phyloP scores from a whole-genome alignment of 2,113 vertebrate species.

The Octodon degus region DNA sequence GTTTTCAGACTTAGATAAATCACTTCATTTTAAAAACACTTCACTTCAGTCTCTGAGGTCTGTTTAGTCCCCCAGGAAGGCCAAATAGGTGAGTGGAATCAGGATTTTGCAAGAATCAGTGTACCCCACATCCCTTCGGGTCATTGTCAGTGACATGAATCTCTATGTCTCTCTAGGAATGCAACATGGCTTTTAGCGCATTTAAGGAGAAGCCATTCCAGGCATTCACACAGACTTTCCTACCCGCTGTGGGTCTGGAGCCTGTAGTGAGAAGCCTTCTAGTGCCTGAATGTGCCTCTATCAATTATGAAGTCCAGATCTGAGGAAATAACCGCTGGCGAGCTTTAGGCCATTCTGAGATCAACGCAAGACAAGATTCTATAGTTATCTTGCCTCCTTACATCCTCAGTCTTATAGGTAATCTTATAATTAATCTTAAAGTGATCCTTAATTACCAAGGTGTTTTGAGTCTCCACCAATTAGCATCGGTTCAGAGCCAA shows the following conservation, averaged over 20 bases:
- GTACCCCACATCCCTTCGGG: background rate
- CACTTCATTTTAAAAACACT: background rate
- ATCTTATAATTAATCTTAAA: background rate
- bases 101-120: background rate
- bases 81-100: background rate
- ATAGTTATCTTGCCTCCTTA: constrained; percentile 18
- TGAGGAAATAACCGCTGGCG: background rate
- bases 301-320: background rate
- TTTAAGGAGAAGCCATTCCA: background rate
- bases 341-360: background rate
- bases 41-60: background rate
- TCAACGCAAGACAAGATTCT: background rate
- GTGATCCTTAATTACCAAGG: background rate
- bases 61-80: background rate
- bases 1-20: background rate
- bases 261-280: background rate
- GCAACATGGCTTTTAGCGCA: background rate
- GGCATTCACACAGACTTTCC: background rate
- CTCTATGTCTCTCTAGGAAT: background rate
- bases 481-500: background rate
- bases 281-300: background rate
- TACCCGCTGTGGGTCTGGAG: background rate
- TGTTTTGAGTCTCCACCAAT: constrained; percentile 9
- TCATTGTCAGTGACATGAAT: background rate
- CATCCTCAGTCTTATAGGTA: background rate